Conservation (phyloP, 2,888 invertebrate genomes). For the Epirrhoe tristata region DNA sequence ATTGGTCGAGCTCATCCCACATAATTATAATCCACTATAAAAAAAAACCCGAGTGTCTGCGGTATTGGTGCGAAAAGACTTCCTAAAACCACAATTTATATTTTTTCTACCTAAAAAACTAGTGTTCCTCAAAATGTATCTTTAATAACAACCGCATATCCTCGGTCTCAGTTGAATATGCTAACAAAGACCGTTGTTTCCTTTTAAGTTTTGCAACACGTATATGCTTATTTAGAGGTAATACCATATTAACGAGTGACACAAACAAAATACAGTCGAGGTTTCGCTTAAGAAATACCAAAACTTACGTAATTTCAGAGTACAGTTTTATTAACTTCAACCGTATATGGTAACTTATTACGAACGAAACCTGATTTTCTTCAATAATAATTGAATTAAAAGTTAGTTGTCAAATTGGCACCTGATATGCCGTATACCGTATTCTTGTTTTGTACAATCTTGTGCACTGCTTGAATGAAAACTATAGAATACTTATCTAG, state of each 20-base stretch:
- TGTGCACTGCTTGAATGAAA: not conserved
- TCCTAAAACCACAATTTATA: too few relatives aligned
- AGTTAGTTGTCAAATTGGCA: not conserved
- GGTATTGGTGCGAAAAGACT: too few relatives aligned
- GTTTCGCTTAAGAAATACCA: slow-evolving; percentile 19
- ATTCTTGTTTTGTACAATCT: not conserved
- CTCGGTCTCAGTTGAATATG: not conserved
- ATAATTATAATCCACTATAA: too few relatives aligned
- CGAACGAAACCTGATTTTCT: slow-evolving; percentile 1
- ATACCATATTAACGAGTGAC: slow-evolving; percentile 27
- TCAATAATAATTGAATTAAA: slow-evolving; percentile 7
- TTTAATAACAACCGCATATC: not conserved
- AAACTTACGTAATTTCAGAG: slow-evolving; percentile 17
- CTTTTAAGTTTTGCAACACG: slow-evolving; percentile 12
- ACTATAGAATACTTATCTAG: too few relatives aligned
- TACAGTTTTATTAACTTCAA: slow-evolving; percentile 7
- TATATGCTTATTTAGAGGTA: slow-evolving; percentile 31
- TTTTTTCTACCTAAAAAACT: too few relatives aligned
- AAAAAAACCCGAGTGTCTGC: too few relatives aligned
- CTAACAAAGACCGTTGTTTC: slow-evolving; percentile 9
- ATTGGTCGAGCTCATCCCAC: too few relatives aligned
- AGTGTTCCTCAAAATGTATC: not conserved
- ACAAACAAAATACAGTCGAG: slow-evolving; percentile 17
- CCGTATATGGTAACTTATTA: slow-evolving; percentile 2
- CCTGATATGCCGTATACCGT: slow-evolving; percentile 1